A percentile compares a stretch with the other conserved stretches of the same genome.
These are phyloP conservation scores for Brenthis ino DNA, from an alignment of 2,888 invertebrate genomes.

Conservation along the genomic window DNA sequence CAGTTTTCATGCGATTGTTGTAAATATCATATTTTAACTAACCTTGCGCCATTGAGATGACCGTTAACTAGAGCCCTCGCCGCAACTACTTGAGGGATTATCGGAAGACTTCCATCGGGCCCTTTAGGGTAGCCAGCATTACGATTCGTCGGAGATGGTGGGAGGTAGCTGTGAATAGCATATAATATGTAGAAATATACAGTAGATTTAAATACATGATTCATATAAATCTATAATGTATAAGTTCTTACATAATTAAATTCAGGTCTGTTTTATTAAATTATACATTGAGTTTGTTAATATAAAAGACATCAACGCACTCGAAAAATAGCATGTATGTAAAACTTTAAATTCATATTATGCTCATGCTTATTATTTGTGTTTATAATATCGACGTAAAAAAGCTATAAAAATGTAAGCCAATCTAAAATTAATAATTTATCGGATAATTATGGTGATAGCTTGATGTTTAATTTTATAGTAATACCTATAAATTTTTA, in stretches of 20 bases:
- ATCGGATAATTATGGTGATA: too few species aligned
- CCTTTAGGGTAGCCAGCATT: constrained; percentile 56
- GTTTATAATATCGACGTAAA: too few species aligned
- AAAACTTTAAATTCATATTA: too few species aligned
- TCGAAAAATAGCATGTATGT: constrained; percentile 3
- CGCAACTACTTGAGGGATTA: constrained; percentile 58
- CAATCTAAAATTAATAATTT: too few species aligned
- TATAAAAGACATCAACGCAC: constrained; percentile 13
- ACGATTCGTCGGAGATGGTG: constrained; percentile 56
- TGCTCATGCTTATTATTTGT: too few species aligned
- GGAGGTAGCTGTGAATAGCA: constrained; percentile 61
- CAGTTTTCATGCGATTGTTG: too few species aligned
- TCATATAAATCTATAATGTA: not conserved
- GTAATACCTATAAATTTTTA: too few species aligned
- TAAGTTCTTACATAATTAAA: not conserved
- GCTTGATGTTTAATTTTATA: too few species aligned
- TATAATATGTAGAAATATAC: constrained; percentile 26
- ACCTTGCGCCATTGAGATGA: constrained; percentile 59
- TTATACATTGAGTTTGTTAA: not conserved
- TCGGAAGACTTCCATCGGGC: constrained; percentile 42
- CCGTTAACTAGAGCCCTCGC: constrained; percentile 54
- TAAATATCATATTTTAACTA: constrained; percentile 8
- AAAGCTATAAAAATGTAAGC: too few species aligned
- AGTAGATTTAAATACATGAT: not conserved
- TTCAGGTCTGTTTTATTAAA: too few species aligned